Evolutionary conservation across 2,888 invertebrate species (phyloP), one percentile per base, ranked within the genome.

Genomic region (Conomelus anceps): DNA sequence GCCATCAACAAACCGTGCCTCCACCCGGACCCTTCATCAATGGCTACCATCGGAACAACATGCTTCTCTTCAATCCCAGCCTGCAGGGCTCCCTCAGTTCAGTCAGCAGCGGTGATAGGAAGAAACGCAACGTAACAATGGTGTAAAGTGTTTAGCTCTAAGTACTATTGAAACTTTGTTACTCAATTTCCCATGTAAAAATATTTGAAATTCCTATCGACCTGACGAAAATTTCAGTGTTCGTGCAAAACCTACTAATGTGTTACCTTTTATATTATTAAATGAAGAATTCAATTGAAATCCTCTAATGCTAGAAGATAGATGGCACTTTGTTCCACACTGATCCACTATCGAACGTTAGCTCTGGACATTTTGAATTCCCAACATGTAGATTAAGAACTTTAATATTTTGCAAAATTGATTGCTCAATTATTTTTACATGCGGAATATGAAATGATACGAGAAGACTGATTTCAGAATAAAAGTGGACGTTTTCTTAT

Each of bases 121-220:
- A 94, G 92, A 93, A 94, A 91, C 92, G 95, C 87, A 95, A 95
- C 92, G 94, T 95, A 34, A 95, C 95, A 85, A 95, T 95, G 95
- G 95, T 95, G 90, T 95, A 91, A 91, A 90, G n/a, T 7, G 86
- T 17, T 34, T n/a, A 1, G n/a, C 63, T n/a, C 63, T 63, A n/a
- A n/a, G 34, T 34, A 34, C 34, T 34, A 34, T 34, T 34, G n/a
- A 63, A n/a, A 63, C 13, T 4, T 63, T 63, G 20, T 63, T n/a
- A 63, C 63, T 63, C 63, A n/a, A 63, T 63, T 63, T 63, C 63
- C 63, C 63, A 63, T 63, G 63, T 63, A 63, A 63, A 63, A 63
- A 63, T 63, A 63, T 63, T 63, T 63, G 63, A 63, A 63, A 63
- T 63, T n/a, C n/a, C n/a, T n/a, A 63, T 63, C n/a, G n/a, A 63